phyloP scores from a whole-genome alignment of 2,113 vertebrate genomes.

The Planiliza haematocheilus region DNA sequence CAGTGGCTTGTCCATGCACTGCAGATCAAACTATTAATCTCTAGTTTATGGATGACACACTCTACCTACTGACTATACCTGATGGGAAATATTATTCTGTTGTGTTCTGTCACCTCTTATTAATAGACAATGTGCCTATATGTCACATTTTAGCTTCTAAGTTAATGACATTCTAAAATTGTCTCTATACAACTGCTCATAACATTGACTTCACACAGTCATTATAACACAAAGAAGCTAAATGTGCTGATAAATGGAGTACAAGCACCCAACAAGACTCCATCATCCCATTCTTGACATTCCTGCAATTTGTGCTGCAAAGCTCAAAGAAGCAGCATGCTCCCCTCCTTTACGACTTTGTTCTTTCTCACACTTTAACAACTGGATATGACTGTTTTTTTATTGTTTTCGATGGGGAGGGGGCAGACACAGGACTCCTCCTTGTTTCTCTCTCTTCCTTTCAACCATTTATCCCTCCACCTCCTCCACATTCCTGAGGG shows the following conservation, averaged over 20 bases:
- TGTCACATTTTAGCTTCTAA: too few species aligned
- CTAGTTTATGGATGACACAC: too few species aligned
- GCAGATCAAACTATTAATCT: too few species aligned
- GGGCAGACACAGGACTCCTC: slow-evolving; percentile 36
- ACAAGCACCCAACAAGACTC: slow-evolving; percentile 10
- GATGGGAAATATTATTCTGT: too few species aligned
- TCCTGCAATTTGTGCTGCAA: slow-evolving; percentile 74
- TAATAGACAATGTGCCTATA: too few species aligned
- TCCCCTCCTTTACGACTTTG: slow-evolving; percentile 40
- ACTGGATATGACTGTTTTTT: slow-evolving; percentile 40
- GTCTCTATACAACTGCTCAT: too few species aligned
- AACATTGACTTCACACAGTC: too few species aligned
- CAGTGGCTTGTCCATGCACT: too few species aligned
- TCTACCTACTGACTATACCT: too few species aligned
- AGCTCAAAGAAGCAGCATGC: slow-evolving; percentile 21
- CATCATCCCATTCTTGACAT: slow-evolving; percentile 70
- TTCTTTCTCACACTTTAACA: slow-evolving; percentile 56
- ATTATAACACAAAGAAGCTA: not conserved
- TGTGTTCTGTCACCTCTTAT: too few species aligned
- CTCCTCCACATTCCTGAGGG: slow-evolving; percentile 71
- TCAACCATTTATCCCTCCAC: slow-evolving; percentile 40
- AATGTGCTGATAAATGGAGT: slow-evolving; percentile 24
- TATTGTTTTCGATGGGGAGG: slow-evolving; percentile 6
- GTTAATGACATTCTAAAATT: too few species aligned
- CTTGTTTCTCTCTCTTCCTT: slow-evolving; percentile 49